Evolutionary conservation across 2,797 vertebrate genomes (phyloP).

Genomic region (Amblyraja radiata): DNA sequence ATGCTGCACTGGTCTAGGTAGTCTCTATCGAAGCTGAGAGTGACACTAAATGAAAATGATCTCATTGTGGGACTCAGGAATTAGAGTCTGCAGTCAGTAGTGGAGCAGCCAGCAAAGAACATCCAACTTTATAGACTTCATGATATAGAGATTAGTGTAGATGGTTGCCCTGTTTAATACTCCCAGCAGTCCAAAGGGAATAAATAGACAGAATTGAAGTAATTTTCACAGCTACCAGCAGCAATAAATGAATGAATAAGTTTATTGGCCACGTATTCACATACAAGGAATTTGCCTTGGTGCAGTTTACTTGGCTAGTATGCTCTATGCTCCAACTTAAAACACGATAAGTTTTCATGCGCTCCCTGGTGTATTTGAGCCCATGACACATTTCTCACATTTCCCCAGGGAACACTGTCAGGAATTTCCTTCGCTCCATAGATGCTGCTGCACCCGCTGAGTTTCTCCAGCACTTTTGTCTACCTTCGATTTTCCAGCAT

Average conservation of each 20-base stretch:
- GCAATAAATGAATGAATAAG: no score
- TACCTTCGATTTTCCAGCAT: no score
- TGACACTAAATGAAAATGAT: neutral
- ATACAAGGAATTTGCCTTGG: no score
- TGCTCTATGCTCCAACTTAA: neutral
- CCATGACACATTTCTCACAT: neutral
- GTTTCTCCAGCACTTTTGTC: no score
- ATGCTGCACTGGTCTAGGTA: no score
- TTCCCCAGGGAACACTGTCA: neutral
- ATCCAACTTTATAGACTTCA: neutral
- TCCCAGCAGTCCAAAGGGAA: neutral
- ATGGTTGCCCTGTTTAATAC: neutral
- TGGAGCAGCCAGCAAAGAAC: neutral
- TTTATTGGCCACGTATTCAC: no score
- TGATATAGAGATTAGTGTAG: neutral
- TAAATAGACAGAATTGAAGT: neutral
- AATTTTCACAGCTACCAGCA: neutral
- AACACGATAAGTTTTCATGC: neutral
- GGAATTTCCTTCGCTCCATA: no score
- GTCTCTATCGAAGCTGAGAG: neutral
- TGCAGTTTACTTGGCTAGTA: neutral
- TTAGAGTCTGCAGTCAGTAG: neutral
- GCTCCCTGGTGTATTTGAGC: neutral
- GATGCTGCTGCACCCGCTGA: no score
- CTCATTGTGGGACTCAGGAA: neutral